Evolutionary conservation across 2,797 vertebrate genomes (phyloP), one percentile per base, ranked within the genome.

Genomic region (Schizopygopsis malacanthus): DNA sequence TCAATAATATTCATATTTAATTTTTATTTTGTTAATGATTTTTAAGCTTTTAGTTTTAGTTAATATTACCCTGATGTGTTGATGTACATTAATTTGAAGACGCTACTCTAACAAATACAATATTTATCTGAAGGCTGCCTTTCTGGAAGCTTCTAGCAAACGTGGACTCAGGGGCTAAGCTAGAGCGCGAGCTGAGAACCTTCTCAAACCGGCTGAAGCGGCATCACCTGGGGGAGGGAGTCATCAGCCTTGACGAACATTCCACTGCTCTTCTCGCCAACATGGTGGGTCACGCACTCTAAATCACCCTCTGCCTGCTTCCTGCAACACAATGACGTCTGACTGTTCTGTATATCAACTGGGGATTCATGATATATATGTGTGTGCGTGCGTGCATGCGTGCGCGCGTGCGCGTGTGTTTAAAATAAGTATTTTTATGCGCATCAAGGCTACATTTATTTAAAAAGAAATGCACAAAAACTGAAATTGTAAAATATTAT

Each of bases 201-300:
- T 96, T 98, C 92, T 94, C 92, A 82, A 96, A 94, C 92, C 96
- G 95, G 81, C 84, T 98, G 88, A 96, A 89, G 92, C 94, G 95
- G 89, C 96, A 97, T 88, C 92, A 81, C 84, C 93, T 98, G 0
- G 95, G 94, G 84, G 95, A 97, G 86, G 96, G 96, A 76, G 92
- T 97, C 87, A 96, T 98, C 93, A 95, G 93, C 87, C 95, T 98
- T 88, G 96, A 93, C 69, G 97, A 97, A 95, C 95, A 91, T 91
- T 94, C 95, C 96, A 98, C 97, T 9, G 90, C 93, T 84, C 77
- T 96, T 92, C 96, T 98, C n/a, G 93, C 95, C 0, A 94, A 95
- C 0, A 88, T 87, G 94, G 97, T 97, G 92, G 6, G 89, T 86
- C 75, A n/a, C 39, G 10, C 37, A 73, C 63, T 63, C 4, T 11